These are phyloP conservation scores for Parnassius orleans DNA, from an alignment of 2,888 invertebrate genomes.

Conservation along the genomic window DNA sequence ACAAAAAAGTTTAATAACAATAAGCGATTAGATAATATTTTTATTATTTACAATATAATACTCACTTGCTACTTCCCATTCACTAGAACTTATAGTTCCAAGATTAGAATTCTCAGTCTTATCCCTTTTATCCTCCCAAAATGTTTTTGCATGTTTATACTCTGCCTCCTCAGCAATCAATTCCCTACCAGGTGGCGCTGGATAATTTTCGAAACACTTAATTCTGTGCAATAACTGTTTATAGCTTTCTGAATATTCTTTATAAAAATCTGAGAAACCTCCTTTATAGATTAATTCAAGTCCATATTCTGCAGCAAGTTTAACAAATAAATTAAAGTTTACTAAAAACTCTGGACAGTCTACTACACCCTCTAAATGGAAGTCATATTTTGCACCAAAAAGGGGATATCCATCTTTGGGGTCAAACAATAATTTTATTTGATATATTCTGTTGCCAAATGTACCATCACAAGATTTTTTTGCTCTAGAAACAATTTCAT, in stretches of 20 bases:
- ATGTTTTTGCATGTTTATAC: constrained; percentile 87
- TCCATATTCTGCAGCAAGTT: constrained; percentile 86
- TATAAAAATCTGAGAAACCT: constrained; percentile 90
- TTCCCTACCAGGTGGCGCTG: constrained; percentile 79
- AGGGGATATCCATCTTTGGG: constrained; percentile 85
- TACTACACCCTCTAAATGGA: constrained; percentile 96
- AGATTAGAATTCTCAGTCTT: constrained; percentile 68
- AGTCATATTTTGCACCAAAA: constrained; percentile 98
- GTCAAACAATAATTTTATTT: constrained; percentile 86
- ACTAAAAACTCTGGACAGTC: constrained; percentile 99
- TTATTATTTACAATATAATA: constrained; percentile 35
- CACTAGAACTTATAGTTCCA: constrained; percentile 92
- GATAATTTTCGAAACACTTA: constrained; percentile 90
- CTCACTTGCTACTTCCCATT: constrained; percentile 97
- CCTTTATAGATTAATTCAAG: constrained; percentile 85
- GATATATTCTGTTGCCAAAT: constrained; percentile 91
- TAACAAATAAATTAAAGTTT: constrained; percentile 92
- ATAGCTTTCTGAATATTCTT: constrained; percentile 75
- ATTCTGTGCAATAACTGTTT: constrained; percentile 86
- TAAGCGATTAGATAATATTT: no score
- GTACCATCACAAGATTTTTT: constrained; percentile 77
- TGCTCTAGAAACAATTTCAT: constrained; percentile 91
- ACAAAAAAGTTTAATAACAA: no score
- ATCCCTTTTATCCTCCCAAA: constrained; percentile 65
- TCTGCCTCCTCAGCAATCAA: constrained; percentile 83